Conservation (phyloP, 2,888 invertebrate genomes). For the Netelia fuscicornis region DNA sequence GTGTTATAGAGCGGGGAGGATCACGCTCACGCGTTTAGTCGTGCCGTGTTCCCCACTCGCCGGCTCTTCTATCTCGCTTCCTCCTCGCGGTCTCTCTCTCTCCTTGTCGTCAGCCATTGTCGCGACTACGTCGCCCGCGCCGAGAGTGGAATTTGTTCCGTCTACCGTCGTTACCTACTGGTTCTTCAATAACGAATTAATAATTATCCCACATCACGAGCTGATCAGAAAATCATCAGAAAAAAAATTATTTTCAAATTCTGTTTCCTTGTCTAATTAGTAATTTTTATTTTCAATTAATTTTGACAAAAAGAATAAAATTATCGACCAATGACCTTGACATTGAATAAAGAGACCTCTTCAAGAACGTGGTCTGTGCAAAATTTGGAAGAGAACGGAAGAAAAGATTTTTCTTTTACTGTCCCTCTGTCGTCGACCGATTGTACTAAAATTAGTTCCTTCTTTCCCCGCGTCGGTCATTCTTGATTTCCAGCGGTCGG, state of each 20-base stretch:
- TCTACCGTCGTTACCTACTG: conserved; percentile 46
- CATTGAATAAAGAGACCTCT: too few relatives aligned
- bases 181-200: conserved; percentile 40
- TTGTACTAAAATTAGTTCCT: not conserved
- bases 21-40: conserved; percentile 52
- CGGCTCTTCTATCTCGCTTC: conserved; percentile 26
- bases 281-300: too few relatives aligned
- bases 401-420: too few relatives aligned
- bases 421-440: too few relatives aligned
- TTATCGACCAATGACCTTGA: too few relatives aligned
- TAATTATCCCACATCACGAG: conserved; percentile 9
- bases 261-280: too few relatives aligned
- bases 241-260: too few relatives aligned
- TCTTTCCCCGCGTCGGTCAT: not conserved
- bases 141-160: conserved; percentile 67
- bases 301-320: too few relatives aligned
- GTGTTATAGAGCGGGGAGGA: conserved; percentile 10
- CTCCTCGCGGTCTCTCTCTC: conserved; percentile 36
- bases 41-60: conserved; percentile 61
- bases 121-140: conserved; percentile 52
- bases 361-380: too few relatives aligned
- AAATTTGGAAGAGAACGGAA: too few relatives aligned
- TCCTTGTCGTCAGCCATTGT: conserved; percentile 45
- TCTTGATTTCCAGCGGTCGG: conserved; percentile 15
- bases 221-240: too few relatives aligned